Evolutionary conservation across 37 sponge, comb jelly and placozoan genomes (phyloP).

Genomic region (Amphimedon queenslandica): DNA sequence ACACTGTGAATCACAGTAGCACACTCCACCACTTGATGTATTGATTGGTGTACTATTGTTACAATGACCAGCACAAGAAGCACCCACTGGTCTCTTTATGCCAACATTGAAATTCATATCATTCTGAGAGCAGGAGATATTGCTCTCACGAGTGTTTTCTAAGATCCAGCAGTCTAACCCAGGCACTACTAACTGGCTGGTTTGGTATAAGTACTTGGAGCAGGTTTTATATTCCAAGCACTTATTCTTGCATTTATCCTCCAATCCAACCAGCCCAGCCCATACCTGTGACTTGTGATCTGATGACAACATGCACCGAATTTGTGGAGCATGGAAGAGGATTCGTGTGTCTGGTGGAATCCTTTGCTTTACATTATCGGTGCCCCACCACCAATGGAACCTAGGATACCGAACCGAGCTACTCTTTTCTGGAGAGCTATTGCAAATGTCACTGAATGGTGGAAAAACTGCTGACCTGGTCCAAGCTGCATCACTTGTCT

Average conservation of each 20-base stretch:
- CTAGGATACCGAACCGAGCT: no score
- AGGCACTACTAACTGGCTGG: not conserved
- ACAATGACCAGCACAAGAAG: no score
- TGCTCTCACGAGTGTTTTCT: conserved; percentile 10
- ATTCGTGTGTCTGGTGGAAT: conserved; percentile 40
- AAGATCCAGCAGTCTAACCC: conserved; percentile 18
- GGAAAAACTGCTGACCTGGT: conserved; percentile 28
- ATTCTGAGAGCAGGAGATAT: not conserved
- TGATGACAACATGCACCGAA: not conserved
- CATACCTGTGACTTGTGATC: conserved; percentile 22
- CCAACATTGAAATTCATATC: conserved; percentile 8
- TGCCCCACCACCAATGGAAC: conserved; percentile 47
- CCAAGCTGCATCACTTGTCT: conserved; percentile 43
- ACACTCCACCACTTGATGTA: no score
- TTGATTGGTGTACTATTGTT: no score
- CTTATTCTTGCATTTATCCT: conserved; percentile 7
- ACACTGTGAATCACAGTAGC: conserved; percentile 33
- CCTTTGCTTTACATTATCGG: conserved; percentile 3
- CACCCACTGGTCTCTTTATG: conserved; percentile 22
- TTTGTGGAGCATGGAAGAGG: conserved; percentile 4
- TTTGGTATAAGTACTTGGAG: conserved; percentile 28
- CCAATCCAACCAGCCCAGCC: conserved; percentile 14
- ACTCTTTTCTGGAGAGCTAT: conserved; percentile 2
- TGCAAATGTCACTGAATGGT: conserved; percentile 38
- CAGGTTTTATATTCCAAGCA: conserved; percentile 9